These are phyloP conservation scores for Gastracanthus pulcherrimus DNA, from an alignment of 2,888 invertebrate species.

Conservation along the genomic window DNA sequence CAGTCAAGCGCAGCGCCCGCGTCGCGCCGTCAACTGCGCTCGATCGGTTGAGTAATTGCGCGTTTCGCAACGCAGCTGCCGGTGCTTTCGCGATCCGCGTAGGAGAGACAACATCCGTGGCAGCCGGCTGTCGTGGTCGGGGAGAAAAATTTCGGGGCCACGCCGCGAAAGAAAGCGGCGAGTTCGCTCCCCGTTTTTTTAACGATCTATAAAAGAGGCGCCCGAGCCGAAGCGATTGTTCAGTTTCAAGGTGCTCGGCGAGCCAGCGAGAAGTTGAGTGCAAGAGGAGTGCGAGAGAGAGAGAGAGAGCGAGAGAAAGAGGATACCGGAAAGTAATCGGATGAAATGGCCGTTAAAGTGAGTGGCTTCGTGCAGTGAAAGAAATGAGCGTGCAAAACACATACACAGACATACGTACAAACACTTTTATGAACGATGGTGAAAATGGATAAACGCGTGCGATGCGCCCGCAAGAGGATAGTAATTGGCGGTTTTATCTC, in stretches of 20 bases:
- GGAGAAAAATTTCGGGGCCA: slow-evolving; percentile 59
- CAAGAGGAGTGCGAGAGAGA: neutral
- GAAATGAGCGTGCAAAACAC: slow-evolving; percentile 47
- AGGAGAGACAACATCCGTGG: slow-evolving; percentile 34
- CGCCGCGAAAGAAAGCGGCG: neutral
- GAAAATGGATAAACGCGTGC: slow-evolving; percentile 40
- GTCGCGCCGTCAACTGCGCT: slow-evolving; percentile 36
- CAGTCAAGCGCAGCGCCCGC: neutral
- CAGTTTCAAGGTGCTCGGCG: slow-evolving; percentile 53
- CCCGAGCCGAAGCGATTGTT: slow-evolving; percentile 51
- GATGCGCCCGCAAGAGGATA: neutral
- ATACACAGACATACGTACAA: too few species aligned
- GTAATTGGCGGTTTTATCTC: slow-evolving; percentile 51
- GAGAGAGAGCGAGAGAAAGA: neutral
- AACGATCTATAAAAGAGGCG: slow-evolving; percentile 62
- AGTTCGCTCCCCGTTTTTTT: slow-evolving; percentile 26
- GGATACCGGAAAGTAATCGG: slow-evolving; percentile 45
- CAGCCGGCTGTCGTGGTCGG: neutral
- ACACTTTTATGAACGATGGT: slow-evolving; percentile 53
- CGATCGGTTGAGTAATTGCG: slow-evolving; percentile 71
- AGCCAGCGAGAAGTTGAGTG: neutral
- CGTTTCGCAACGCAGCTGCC: slow-evolving; percentile 70
- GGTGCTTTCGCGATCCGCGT: slow-evolving; percentile 58
- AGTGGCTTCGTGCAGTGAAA: slow-evolving; percentile 51
- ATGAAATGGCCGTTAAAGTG: slow-evolving; percentile 59